A percentile compares a stretch with the other conserved stretches of the same genome.
Evolutionary conservation across 1,140 invertebrate genomes (phyloP).

Genomic region (Drosophila bipectinata): DNA sequence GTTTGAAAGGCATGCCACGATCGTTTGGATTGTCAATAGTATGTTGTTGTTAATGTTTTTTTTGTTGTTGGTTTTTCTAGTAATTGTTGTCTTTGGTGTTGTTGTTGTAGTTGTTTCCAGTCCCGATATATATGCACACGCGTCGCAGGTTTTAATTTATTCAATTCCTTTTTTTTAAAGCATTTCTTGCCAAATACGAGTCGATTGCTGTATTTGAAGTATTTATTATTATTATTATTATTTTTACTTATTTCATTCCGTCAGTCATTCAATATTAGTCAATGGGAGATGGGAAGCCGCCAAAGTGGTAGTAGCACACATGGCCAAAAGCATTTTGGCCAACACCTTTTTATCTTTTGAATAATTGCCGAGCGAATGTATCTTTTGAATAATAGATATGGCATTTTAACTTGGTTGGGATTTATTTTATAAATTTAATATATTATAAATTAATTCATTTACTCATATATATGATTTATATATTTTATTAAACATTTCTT

Average conservation of each 20-base stretch:
- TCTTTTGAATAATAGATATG: constrained; percentile 25
- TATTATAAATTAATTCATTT: not conserved
- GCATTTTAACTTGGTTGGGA: constrained; percentile 31
- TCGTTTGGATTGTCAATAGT: constrained; percentile 38
- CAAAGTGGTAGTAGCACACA: constrained; percentile 34
- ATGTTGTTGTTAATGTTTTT: constrained; percentile 36
- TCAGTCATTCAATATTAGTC: no score
- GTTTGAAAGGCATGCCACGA: constrained; percentile 54
- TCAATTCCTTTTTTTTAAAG: constrained; percentile 58
- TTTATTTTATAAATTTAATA: constrained; percentile 8
- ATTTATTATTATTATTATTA: constrained; percentile 71
- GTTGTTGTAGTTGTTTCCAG: constrained; percentile 46
- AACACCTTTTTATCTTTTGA: constrained; percentile 46
- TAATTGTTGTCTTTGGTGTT: constrained; percentile 29
- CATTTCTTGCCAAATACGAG: constrained; percentile 51
- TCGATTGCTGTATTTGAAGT: constrained; percentile 63
- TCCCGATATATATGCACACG: constrained; percentile 68
- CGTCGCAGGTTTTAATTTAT: constrained; percentile 70
- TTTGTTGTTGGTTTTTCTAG: constrained; percentile 25
- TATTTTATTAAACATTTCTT: constrained; percentile 12
- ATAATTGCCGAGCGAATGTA: constrained; percentile 51
- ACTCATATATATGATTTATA: not conserved
- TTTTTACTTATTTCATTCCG: constrained; percentile 22
- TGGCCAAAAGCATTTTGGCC: constrained; percentile 58
- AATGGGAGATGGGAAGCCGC: constrained; percentile 25